A percentile compares a stretch with the other conserved stretches of the same genome.
phyloP scores from a whole-genome alignment of 2,888 invertebrate genomes.

The Pocota personata region DNA sequence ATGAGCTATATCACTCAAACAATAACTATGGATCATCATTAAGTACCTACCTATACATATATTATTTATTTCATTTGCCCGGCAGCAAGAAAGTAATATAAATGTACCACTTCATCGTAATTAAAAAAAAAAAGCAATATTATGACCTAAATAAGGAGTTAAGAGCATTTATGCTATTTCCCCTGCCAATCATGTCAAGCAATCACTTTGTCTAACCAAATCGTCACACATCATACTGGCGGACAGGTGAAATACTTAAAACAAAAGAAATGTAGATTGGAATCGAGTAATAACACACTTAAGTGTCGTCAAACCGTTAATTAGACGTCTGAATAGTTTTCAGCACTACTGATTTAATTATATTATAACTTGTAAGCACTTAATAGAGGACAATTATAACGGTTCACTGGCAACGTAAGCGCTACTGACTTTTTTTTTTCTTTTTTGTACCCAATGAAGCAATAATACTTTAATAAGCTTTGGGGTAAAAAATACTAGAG shows the following conservation, averaged over 20 bases:
- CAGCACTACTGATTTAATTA: constrained; percentile 17
- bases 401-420: neutral
- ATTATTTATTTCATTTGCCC: neutral
- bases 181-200: neutral
- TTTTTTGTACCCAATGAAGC: neutral
- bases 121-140: neutral
- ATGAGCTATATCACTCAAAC: neutral
- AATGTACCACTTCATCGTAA: neutral
- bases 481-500: neutral
- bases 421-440: neutral
- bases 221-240: neutral
- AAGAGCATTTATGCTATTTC: neutral
- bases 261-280: neutral
- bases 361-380: constrained; percentile 2
- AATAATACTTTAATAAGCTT: neutral
- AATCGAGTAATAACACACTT: constrained; percentile 27
- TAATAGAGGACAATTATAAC: constrained; percentile 35
- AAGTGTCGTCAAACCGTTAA: constrained; percentile 27
- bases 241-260: neutral
- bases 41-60: neutral
- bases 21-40: neutral
- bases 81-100: neutral
- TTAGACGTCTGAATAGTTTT: constrained; percentile 13
- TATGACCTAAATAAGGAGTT: neutral
- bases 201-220: constrained; percentile 7